A percentile compares a stretch with the other conserved stretches of the same genome.
Evolutionary conservation across 2,113 vertebrate species (phyloP).

Genomic region (Bambusicola thoracicus): DNA sequence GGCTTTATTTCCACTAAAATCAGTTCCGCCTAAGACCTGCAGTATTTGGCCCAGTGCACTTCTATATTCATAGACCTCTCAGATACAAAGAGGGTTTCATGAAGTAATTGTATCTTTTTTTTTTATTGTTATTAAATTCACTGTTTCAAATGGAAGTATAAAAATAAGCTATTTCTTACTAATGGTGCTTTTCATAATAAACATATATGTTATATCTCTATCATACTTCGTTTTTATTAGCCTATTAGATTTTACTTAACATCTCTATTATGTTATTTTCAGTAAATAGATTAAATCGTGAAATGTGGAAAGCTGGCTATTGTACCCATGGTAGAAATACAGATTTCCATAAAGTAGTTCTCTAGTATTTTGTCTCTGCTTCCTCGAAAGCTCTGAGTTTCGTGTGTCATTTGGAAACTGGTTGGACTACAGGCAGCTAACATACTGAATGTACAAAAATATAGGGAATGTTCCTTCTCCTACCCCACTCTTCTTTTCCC

Average conservation of each 20-base stretch:
- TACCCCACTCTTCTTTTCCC: background rate
- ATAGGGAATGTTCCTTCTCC: background rate
- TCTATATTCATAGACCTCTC: conserved; percentile 53
- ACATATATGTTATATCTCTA: background rate
- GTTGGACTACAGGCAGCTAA: conserved; percentile 21
- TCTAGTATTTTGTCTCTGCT: background rate
- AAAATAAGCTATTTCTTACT: background rate
- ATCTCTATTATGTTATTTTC: conserved; percentile 3
- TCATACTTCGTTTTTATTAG: conserved; percentile 17
- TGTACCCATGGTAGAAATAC: background rate
- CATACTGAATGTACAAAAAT: background rate
- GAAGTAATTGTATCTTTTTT: background rate
- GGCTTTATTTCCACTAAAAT: conserved; percentile 68
- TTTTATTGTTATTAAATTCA: background rate
- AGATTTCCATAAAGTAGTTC: background rate
- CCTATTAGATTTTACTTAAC: conserved; percentile 12
- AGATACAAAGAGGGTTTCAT: conserved; percentile 1
- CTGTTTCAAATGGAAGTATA: background rate
- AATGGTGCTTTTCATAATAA: conserved; percentile 18
- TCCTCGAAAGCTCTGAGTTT: conserved; percentile 34
- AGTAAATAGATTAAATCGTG: background rate
- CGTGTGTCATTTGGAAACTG: conserved; percentile 21
- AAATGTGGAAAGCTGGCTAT: background rate
- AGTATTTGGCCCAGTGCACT: conserved; percentile 30
- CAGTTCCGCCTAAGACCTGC: conserved; percentile 55